Conservation (phyloP, 1,140 invertebrate species). For the Drosophila setifemur region DNA sequence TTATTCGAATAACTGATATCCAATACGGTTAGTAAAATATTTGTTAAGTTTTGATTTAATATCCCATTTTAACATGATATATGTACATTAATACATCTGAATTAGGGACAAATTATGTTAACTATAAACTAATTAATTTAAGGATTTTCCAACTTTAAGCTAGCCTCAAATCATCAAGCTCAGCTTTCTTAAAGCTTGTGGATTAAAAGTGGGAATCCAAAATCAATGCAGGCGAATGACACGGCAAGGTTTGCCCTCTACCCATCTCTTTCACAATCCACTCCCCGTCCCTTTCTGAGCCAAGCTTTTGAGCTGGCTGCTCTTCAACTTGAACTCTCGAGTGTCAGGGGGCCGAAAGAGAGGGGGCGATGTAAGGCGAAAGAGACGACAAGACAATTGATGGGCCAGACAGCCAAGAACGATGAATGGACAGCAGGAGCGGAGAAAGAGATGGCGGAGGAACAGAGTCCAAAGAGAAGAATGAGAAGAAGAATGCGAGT, state of each 20-base stretch:
- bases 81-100: too few species aligned
- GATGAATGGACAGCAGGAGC: constrained; percentile 35
- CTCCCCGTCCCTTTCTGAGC: constrained; percentile 6
- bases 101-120: too few species aligned
- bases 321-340: constrained; percentile 73
- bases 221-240: constrained; percentile 75
- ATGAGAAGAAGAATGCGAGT: constrained; percentile 1
- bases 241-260: constrained; percentile 23
- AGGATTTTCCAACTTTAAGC: too few species aligned
- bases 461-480: background rate
- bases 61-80: too few species aligned
- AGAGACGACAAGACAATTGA: constrained; percentile 75
- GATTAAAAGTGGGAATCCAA: constrained; percentile 28
- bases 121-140: too few species aligned
- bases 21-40: too few species aligned
- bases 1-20: too few species aligned
- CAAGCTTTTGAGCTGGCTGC: constrained; percentile 57
- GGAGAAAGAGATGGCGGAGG: background rate
- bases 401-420: constrained; percentile 56
- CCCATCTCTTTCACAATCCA: background rate
- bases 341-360: constrained; percentile 11
- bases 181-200: background rate
- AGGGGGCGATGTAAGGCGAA: constrained; percentile 24
- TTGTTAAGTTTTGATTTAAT: too few species aligned
- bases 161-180: background rate